phyloP scores from a whole-genome alignment of 2,888 invertebrate genomes.

The Hartigia nigra region DNA sequence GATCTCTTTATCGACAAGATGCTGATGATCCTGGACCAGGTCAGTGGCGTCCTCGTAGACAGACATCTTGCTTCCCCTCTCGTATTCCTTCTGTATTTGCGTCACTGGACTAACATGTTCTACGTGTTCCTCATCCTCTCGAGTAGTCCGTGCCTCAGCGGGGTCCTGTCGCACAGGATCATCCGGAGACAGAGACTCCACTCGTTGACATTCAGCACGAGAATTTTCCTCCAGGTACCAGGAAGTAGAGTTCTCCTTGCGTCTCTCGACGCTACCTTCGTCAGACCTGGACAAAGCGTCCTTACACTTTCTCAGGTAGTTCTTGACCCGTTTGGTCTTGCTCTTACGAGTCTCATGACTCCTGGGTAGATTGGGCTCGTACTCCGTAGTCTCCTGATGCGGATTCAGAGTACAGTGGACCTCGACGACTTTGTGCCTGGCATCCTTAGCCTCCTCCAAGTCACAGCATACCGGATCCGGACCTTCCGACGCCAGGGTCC shows the following conservation, averaged over 20 bases:
- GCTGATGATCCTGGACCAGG: conserved; percentile 1
- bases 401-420: conserved; percentile 6
- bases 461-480: conserved; percentile 31
- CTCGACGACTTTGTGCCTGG: conserved; percentile 28
- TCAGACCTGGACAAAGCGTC: conserved; percentile 62
- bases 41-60: conserved; percentile 51
- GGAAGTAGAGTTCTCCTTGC: conserved; percentile 47
- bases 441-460: conserved; percentile 29
- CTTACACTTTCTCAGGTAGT: conserved; percentile 69
- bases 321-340: conserved; percentile 69
- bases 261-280: conserved; percentile 50
- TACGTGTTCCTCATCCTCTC: conserved; percentile 11
- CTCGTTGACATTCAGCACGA: conserved; percentile 17
- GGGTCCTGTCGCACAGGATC: conserved; percentile 23
- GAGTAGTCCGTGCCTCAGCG: background rate
- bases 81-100: background rate
- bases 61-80: conserved; percentile 39
- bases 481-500: conserved; percentile 53
- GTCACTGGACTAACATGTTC: background rate
- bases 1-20: conserved; percentile 14
- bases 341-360: conserved; percentile 67
- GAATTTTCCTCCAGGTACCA: conserved; percentile 51
- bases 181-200: background rate
- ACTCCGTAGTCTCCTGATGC: conserved; percentile 20
- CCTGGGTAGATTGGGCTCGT: conserved; percentile 50